phyloP scores from a whole-genome alignment of 2,888 invertebrate species.

The Ptychoptera albimana region DNA sequence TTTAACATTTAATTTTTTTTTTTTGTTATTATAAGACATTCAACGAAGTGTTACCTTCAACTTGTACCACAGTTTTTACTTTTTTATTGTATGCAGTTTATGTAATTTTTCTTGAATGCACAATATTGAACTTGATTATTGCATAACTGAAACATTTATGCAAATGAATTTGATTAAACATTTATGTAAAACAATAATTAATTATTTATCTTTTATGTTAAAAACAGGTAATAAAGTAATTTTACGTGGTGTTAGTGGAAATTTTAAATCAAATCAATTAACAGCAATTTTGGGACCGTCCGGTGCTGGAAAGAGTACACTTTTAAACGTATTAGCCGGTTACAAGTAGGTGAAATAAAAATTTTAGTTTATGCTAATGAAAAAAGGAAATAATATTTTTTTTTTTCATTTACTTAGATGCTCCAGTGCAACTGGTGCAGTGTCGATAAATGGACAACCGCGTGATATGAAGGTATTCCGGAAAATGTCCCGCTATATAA shows the following conservation, averaged over 20 bases:
- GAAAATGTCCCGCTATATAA: slow-evolving; percentile 85
- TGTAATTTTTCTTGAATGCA: no score
- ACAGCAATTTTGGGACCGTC: slow-evolving; percentile 89
- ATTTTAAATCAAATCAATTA: slow-evolving; percentile 70
- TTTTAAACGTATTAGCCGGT: slow-evolving; percentile 78
- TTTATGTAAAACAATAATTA: no score
- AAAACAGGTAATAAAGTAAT: slow-evolving; percentile 61
- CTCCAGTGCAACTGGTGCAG: slow-evolving; percentile 50
- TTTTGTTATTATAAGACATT: no score
- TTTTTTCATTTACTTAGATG: slow-evolving; percentile 32
- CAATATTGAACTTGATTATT: no score
- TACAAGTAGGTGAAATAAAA: slow-evolving; percentile 53
- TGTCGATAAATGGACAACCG: slow-evolving; percentile 62
- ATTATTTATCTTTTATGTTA: no score
- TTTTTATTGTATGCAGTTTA: no score
- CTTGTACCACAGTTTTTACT: no score
- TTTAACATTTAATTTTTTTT: no score
- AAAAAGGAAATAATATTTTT: neutral
- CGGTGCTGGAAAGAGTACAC: slow-evolving; percentile 81
- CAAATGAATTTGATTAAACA: no score
- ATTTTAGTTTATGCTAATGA: neutral
- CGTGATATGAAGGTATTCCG: slow-evolving; percentile 64
- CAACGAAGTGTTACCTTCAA: no score
- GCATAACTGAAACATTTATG: no score
- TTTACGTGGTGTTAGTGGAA: slow-evolving; percentile 63